These are phyloP conservation scores for Venturia canescens DNA, from an alignment of 1,140 invertebrate genomes.

Conservation along the genomic window DNA sequence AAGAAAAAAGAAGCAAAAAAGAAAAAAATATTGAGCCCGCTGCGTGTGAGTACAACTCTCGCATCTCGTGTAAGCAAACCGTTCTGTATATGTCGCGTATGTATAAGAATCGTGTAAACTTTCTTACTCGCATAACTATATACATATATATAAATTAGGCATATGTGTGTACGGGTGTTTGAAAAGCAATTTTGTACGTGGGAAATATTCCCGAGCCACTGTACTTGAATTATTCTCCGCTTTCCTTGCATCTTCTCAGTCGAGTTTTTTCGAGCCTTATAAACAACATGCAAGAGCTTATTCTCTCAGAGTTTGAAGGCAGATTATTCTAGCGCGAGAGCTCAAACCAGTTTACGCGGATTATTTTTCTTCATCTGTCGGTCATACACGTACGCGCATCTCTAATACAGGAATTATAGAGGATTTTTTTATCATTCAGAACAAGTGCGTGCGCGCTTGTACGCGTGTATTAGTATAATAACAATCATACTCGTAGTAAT, in stretches of 20 bases:
- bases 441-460: neutral
- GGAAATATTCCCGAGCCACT: neutral
- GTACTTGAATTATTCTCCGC: constrained; percentile 1
- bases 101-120: neutral
- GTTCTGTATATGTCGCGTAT: constrained; percentile 24
- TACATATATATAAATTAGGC: neutral
- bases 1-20: neutral
- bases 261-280: neutral
- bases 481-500: too few species aligned
- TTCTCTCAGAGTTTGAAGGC: too few species aligned
- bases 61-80: constrained; percentile 35
- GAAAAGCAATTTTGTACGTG: neutral
- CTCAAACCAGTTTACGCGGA: neutral
- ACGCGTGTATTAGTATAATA: neutral
- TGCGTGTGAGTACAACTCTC: constrained; percentile 50
- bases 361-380: neutral
- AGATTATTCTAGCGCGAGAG: neutral
- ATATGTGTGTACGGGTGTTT: neutral
- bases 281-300: neutral
- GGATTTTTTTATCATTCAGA: neutral
- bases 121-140: neutral
- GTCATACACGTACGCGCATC: neutral
- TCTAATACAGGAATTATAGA: neutral
- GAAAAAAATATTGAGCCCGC: neutral
- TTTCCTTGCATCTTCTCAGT: neutral